Percentiles rank a stretch among this genome's conserved stretches.
These are phyloP conservation scores for Caenorhabditis sp. DNA, from an alignment of 2,888 invertebrate species.

Conservation along the genomic window DNA sequence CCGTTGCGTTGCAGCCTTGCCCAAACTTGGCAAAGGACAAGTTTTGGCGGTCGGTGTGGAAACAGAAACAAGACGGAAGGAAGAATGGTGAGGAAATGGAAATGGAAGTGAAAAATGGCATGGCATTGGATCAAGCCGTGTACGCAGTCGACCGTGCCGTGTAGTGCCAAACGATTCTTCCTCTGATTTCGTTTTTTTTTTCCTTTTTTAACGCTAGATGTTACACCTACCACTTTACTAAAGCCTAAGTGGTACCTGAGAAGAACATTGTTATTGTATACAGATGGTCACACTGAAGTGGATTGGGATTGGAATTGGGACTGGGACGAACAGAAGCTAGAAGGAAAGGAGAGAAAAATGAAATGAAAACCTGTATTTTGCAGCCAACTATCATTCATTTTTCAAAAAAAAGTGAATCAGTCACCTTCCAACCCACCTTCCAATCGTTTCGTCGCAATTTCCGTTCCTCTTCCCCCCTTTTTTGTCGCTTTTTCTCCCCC, in stretches of 20 bases:
- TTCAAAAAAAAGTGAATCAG: not conserved
- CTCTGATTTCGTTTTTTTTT: too few relatives aligned
- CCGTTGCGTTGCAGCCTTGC: conserved; percentile 45
- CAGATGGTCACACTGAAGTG: conserved; percentile 7
- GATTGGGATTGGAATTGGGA: too few relatives aligned
- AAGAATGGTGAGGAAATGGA: conserved; percentile 18
- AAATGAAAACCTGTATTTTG: conserved; percentile 18
- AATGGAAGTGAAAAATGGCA: conserved; percentile 29
- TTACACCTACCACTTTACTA: not conserved
- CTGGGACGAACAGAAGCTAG: conserved; percentile 2
- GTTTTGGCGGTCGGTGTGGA: conserved; percentile 63
- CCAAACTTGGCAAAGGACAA: conserved; percentile 67
- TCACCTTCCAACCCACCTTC: conserved; percentile 44
- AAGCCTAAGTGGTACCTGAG: conserved; percentile 18
- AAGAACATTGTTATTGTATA: conserved; percentile 7
- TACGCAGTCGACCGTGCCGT: conserved; percentile 33
- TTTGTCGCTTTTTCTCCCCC: not conserved
- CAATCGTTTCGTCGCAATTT: conserved; percentile 35
- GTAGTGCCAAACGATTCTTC: too few relatives aligned
- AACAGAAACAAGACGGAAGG: conserved; percentile 33
- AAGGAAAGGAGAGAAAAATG: conserved; percentile 1
- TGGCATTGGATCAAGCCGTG: not conserved
- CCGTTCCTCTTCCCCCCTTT: conserved; percentile 15
- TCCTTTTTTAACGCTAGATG: too few relatives aligned
- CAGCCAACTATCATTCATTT: conserved; percentile 4